Conservation (phyloP, 2,888 invertebrate species). For the Agrilus mali region DNA sequence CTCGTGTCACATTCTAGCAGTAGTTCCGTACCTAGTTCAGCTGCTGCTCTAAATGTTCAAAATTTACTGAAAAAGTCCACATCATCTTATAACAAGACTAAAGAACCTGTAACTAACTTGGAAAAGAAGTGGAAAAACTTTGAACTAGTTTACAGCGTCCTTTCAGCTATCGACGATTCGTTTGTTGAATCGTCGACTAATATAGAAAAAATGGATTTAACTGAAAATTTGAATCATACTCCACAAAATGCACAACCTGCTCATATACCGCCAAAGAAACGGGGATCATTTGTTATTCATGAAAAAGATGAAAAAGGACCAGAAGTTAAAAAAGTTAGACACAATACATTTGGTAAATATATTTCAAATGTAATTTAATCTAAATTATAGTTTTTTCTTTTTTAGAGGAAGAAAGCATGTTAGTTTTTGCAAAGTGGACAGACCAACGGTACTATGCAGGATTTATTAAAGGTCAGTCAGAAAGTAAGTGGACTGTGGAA, state of each 20-base stretch:
- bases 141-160: conserved; percentile 8
- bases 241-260: background rate
- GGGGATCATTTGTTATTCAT: background rate
- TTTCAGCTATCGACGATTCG: conserved; percentile 9
- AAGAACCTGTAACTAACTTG: conserved; percentile 6
- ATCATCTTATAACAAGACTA: conserved; percentile 1
- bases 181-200: conserved; percentile 1
- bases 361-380: background rate
- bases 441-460: conserved; percentile 56
- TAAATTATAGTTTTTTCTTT: background rate
- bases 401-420: conserved; percentile 4
- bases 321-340: background rate
- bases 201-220: too few species aligned
- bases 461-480: conserved; percentile 42
- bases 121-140: conserved; percentile 12
- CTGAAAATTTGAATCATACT: conserved; percentile 1
- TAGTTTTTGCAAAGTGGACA: conserved; percentile 53
- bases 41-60: conserved; percentile 6
- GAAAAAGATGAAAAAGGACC: background rate
- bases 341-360: background rate
- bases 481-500: conserved; percentile 46
- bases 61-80: background rate
- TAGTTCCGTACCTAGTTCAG: conserved; percentile 10
- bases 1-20: conserved; percentile 11
- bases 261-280: conserved; percentile 1